Evolutionary conservation across 2,113 vertebrate genomes (phyloP), one percentile per base, ranked within the genome.

Genomic region (Daphoenositta chrysoptera): DNA sequence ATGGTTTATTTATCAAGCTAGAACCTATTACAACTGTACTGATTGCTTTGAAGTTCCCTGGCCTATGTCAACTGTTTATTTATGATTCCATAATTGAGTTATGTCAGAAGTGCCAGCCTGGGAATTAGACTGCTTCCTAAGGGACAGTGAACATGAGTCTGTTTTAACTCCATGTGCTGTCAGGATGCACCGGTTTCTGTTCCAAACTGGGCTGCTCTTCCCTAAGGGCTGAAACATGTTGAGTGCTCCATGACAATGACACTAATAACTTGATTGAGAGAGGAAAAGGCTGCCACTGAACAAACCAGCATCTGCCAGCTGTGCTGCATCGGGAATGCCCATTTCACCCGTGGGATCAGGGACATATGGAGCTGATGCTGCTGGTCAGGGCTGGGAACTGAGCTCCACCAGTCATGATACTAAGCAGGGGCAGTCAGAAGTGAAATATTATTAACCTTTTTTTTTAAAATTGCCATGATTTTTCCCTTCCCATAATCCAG

Each of bases 1-100:
- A 94, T 81, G 64, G 88, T 90, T 96, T 93, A 92, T 96, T 94
- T 92, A 95, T 92, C 90, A 95, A 96, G 80, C 47, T 63, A 93
- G 64, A 94, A 92, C 90, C 90, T 91, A 78, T 92, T 89, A 93
- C 82, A 76, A 79, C 53, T 66, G 56, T 51, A 66, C 31, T 31
- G 56, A 80, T 31, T 71, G 47, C 94, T 97, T 95, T 96, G 90
- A 97, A 93, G 96, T 96, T 93, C 80, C 45, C 22, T 83, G 80
- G 83, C 72, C 94, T 81, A 19, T 82, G 86, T 83, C 69, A 96
- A 79, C 94, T 89, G 90, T 94, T 96, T 96, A 81, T 96, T 97
- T 95, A 84, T 65, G 64, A 93, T 87, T 92, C 79, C 61, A 64
- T 94, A 96, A 95, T 82, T 81, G 80, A 93, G 86, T 88, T 93